Evolutionary conservation across 2,797 vertebrate genomes (phyloP).

Genomic region (Champsocephalus gunnari): DNA sequence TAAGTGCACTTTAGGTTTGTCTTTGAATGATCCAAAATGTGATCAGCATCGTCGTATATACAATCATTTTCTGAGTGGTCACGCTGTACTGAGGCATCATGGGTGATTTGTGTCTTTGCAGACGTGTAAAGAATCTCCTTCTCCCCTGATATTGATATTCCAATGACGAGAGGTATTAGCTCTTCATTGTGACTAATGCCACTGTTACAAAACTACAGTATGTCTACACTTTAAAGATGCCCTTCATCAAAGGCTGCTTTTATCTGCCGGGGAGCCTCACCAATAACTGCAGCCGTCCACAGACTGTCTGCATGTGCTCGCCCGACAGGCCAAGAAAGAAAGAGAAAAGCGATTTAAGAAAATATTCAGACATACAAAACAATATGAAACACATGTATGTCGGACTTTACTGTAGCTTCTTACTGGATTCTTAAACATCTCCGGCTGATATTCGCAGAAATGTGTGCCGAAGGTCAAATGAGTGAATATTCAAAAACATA

Average conservation of each 20-base stretch:
- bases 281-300: slow-evolving; percentile 55
- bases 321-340: slow-evolving; percentile 57
- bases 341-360: slow-evolving; percentile 54
- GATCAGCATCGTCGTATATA: slow-evolving; percentile 42
- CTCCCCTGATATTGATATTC: slow-evolving; percentile 28
- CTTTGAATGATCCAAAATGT: slow-evolving; percentile 33
- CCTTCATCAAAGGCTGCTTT: slow-evolving; percentile 52
- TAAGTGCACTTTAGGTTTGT: slow-evolving; percentile 64
- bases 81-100: slow-evolving; percentile 44
- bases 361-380: slow-evolving; percentile 70
- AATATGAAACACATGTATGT: slow-evolving; percentile 74
- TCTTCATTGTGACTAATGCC: slow-evolving; percentile 44
- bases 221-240: slow-evolving; percentile 51
- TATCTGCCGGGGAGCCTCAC: slow-evolving; percentile 50
- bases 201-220: slow-evolving; percentile 43
- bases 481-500: slow-evolving; percentile 37
- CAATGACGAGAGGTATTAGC: slow-evolving; percentile 50
- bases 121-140: slow-evolving; percentile 19
- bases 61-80: slow-evolving; percentile 56
- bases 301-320: slow-evolving; percentile 50
- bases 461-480: slow-evolving; percentile 50
- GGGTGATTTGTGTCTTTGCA: slow-evolving; percentile 29
- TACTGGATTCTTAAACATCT: slow-evolving; percentile 36
- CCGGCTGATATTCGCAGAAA: slow-evolving; percentile 43
- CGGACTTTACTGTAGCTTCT: slow-evolving; percentile 67